These are phyloP conservation scores for Orycteropus afer DNA, from an alignment of 2,113 vertebrate species.

Conservation along the genomic window DNA sequence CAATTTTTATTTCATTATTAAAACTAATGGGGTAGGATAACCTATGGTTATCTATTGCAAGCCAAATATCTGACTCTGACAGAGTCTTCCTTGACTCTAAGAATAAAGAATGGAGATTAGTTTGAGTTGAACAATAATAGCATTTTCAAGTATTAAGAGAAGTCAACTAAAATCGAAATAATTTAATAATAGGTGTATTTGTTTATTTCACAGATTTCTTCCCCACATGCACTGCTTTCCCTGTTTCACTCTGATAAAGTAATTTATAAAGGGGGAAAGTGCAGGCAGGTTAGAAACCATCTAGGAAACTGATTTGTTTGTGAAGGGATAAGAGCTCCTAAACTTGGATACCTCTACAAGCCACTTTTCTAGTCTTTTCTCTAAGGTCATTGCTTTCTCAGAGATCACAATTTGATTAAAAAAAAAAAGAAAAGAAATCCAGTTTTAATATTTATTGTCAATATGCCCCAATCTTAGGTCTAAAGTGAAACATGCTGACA, in stretches of 20 bases:
- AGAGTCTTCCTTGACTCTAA: not conserved
- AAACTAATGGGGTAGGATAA: constrained; percentile 5
- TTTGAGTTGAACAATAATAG: not conserved
- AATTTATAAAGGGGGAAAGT: not conserved
- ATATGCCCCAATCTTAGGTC: not conserved
- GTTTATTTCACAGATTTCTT: not conserved
- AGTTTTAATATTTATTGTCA: constrained; percentile 3
- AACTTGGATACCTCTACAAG: not conserved
- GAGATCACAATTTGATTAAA: not conserved
- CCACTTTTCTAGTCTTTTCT: constrained; percentile 14
- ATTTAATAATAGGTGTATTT: not conserved
- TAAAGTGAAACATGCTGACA: not conserved
- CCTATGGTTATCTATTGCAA: not conserved
- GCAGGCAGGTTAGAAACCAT: not conserved
- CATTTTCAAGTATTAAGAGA: not conserved
- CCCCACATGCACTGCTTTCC: not conserved
- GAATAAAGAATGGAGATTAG: not conserved
- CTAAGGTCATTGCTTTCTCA: not conserved
- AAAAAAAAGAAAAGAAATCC: not conserved
- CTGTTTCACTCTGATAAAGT: not conserved
- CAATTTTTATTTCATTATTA: not conserved
- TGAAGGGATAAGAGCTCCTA: not conserved
- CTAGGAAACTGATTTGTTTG: not conserved
- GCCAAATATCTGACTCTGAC: not conserved
- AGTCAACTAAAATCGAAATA: not conserved